Evolutionary conservation across 2,888 invertebrate species (phyloP), one percentile per base, ranked within the genome.

Genomic region (Mystacides longicornis): DNA sequence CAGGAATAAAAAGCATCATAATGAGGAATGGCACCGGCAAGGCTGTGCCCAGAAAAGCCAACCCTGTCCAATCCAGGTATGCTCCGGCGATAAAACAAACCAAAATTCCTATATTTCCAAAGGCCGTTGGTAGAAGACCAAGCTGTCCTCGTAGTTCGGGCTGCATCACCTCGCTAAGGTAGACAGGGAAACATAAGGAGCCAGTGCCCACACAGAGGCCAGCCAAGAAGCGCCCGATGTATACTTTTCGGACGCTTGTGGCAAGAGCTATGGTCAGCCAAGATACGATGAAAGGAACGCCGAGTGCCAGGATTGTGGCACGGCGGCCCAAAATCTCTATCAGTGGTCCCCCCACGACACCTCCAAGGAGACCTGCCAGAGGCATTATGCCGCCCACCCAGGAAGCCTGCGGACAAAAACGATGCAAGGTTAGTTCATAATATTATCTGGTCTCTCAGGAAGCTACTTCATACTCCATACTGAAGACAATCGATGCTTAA

Each of bases 301-400:
- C 87, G 3, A 87, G 90, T 16, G 80, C 75, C 52, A 88, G 78
- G 59, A 93, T 89, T 2, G 92, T 91, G 64, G 80, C 81, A 67
- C 86, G 85, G 64, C 94, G 80, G 57, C 94, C 94, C 18, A 93
- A 67, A 60, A 79, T 79, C 71, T 93, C 93, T 63, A 93, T 89
- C 23, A 89, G 72, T 1, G 89, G 87, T n/a, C 94, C 94, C 48
- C 93, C 93, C 4, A 82, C 70, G 16, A 93, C 75, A 47, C 93
- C 92, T 20, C 94, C 94, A 3, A 86, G 71, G 18, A 94, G 71
- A 19, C 93, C 94, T 54, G 89, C 87, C 60, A 94, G 70, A 0
- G 94, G 93, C 87, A 94, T 89, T 14, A 93, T 74, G 64, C 93
- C 89, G 48, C 90, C 90, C 52, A 93, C 85, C 93, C 93, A 93